Evolutionary conservation across 2,113 vertebrate genomes (phyloP).

Genomic region (Craseonycteris thonglongyai): DNA sequence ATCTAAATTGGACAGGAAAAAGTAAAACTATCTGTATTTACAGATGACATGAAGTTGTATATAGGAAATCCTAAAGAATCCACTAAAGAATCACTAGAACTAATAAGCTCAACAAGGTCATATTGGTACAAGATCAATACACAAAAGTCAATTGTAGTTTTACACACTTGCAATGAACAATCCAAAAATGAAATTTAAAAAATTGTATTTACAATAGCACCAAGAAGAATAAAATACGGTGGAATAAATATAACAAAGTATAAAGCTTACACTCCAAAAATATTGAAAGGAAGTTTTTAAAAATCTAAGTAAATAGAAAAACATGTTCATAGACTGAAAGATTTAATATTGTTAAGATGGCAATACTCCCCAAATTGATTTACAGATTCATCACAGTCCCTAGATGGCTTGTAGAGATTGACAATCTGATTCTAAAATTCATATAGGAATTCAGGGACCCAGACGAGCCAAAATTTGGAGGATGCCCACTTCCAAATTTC

Average conservation of each 20-base stretch:
- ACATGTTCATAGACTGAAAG: not conserved
- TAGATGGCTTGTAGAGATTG: not conserved
- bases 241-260: not conserved
- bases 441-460: not conserved
- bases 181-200: not conserved
- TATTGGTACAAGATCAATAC: not conserved
- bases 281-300: not conserved
- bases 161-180: not conserved
- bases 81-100: not conserved
- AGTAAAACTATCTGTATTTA: not conserved
- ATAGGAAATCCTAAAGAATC: not conserved
- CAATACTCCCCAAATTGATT: not conserved
- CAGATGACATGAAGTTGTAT: not conserved
- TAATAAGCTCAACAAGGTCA: not conserved
- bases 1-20: not conserved
- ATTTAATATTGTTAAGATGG: not conserved
- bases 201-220: not conserved
- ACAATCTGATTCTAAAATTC: not conserved
- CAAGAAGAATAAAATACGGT: not conserved
- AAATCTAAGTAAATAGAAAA: not conserved
- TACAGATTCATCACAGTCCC: not conserved
- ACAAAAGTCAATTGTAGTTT: not conserved
- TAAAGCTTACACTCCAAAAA: not conserved
- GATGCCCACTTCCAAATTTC: not conserved
- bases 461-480: not conserved